Evolutionary conservation across 2,888 invertebrate species (phyloP).

Genomic region (Caenorhabditis plicata): DNA sequence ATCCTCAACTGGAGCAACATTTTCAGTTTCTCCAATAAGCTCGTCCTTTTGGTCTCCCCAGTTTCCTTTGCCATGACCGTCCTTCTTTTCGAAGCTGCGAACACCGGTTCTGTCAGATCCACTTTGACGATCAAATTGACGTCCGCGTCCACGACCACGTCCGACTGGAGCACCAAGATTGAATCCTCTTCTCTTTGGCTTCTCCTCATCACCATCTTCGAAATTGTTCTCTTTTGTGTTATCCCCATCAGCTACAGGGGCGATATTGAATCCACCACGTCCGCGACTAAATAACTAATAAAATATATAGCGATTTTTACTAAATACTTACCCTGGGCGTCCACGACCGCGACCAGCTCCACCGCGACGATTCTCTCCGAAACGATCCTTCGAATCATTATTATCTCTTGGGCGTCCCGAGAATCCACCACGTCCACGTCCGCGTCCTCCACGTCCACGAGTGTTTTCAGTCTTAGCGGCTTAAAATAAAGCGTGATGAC

Average conservation of each 20-base stretch:
- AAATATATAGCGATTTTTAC: no score
- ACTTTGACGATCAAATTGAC: slow-evolving; percentile 56
- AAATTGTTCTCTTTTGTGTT: slow-evolving; percentile 22
- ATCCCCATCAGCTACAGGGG: slow-evolving; percentile 15
- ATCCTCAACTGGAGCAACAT: slow-evolving; percentile 29
- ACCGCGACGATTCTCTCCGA: slow-evolving; percentile 41
- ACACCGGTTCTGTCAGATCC: slow-evolving; percentile 61
- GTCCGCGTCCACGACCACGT: slow-evolving; percentile 41
- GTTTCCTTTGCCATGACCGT: slow-evolving; percentile 67
- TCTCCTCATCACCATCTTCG: slow-evolving; percentile 25
- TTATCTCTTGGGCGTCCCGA: slow-evolving; percentile 39
- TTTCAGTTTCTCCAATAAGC: slow-evolving; percentile 54
- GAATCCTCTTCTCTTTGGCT: slow-evolving; percentile 42
- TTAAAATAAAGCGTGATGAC: not conserved
- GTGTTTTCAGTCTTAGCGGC: slow-evolving; percentile 30
- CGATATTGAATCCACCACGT: slow-evolving; percentile 33
- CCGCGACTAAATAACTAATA: no score
- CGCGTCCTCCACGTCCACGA: slow-evolving; percentile 52
- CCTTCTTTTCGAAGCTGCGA: slow-evolving; percentile 53
- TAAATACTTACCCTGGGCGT: slow-evolving; percentile 30
- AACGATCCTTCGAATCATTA: slow-evolving; percentile 29
- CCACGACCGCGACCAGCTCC: slow-evolving; percentile 42
- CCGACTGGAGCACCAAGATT: slow-evolving; percentile 25
- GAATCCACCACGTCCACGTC: slow-evolving; percentile 51
- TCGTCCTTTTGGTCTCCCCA: slow-evolving; percentile 63